These are phyloP conservation scores for Gobio gobio DNA, from an alignment of 2,113 vertebrate species.

Conservation along the genomic window DNA sequence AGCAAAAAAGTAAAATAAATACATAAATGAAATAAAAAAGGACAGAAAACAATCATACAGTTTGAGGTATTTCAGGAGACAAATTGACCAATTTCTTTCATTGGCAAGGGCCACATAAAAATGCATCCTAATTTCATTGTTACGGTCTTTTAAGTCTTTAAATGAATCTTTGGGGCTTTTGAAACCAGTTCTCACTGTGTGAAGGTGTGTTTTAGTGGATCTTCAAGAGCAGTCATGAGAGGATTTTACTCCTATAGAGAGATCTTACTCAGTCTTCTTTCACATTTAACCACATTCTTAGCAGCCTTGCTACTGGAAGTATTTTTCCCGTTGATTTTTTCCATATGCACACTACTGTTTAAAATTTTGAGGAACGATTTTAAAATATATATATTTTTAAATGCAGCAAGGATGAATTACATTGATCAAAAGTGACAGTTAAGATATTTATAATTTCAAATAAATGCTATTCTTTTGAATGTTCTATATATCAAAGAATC, in stretches of 20 bases:
- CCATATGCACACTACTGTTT: neutral
- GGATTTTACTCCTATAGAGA: neutral
- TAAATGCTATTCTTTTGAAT: neutral
- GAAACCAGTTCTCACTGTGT: conserved; percentile 27
- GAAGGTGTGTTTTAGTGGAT: neutral
- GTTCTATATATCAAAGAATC: neutral
- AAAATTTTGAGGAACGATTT: neutral
- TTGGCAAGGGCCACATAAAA: neutral
- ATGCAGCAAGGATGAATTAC: neutral
- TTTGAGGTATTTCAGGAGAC: neutral
- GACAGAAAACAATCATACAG: neutral
- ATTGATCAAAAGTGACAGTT: neutral
- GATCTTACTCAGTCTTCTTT: neutral
- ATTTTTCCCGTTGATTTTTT: neutral
- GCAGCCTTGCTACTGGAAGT: neutral
- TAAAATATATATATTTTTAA: too few species aligned
- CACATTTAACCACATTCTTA: neutral
- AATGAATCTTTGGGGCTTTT: neutral
- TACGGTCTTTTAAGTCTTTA: neutral
- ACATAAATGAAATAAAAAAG: neutral
- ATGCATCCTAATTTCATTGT: too few species aligned
- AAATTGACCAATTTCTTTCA: neutral
- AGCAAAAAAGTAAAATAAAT: neutral
- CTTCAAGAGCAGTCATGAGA: neutral
- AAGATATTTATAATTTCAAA: neutral